Evolutionary conservation across 2,888 invertebrate species (phyloP).

Genomic region (Tromatobia lineatoria): DNA sequence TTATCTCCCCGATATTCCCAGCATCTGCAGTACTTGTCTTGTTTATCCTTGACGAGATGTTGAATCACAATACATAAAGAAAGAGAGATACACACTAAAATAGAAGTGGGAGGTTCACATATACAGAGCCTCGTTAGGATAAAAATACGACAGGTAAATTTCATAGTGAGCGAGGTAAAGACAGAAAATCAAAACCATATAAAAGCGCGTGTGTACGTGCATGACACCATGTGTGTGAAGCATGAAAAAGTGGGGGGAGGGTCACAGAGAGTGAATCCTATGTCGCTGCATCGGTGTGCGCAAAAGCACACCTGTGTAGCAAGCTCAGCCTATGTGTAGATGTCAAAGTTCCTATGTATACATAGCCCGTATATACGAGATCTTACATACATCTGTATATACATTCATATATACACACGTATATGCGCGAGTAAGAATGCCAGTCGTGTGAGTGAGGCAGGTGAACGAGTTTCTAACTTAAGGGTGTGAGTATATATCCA

Average conservation of each 20-base stretch:
- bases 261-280: conserved; percentile 34
- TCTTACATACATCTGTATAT: conserved; percentile 19
- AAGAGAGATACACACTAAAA: neutral
- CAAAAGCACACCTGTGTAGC: conserved; percentile 48
- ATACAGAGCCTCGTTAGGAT: neutral
- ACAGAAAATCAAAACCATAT: conserved; percentile 29
- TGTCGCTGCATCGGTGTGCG: conserved; percentile 57
- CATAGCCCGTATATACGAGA: conserved; percentile 7
- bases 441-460: conserved; percentile 43
- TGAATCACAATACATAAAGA: conserved; percentile 45
- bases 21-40: conserved; percentile 41
- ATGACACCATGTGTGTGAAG: conserved; percentile 12
- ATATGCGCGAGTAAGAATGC: conserved; percentile 30
- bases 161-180: conserved; percentile 8
- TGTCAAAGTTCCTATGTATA: conserved; percentile 38
- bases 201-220: neutral
- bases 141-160: conserved; percentile 39
- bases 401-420: conserved; percentile 23
- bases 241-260: conserved; percentile 14
- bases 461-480: conserved; percentile 47
- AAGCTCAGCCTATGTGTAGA: conserved; percentile 46
- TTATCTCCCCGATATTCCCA: conserved; percentile 11
- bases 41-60: conserved; percentile 61
- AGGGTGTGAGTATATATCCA: conserved; percentile 9
- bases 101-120: neutral